Conservation (phyloP, 1,140 invertebrate genomes). For the Meteorus sp. region DNA sequence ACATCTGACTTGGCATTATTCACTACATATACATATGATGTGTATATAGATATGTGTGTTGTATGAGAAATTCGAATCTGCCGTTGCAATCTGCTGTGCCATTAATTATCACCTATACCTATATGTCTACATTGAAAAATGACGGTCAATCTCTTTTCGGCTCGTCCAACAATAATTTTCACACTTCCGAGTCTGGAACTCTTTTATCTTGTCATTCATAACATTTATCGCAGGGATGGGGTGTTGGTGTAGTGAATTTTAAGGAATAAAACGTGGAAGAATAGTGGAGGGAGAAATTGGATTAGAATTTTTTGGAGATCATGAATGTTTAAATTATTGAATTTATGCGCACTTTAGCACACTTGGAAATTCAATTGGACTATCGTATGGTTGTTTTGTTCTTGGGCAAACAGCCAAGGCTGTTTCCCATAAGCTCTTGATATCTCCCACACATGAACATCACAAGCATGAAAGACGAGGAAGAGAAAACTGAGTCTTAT, state of each 20-base stretch:
- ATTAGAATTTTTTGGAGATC: no score
- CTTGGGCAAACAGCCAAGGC: slow-evolving; percentile 3
- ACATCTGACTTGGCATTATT: slow-evolving; percentile 13
- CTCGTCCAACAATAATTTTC: not conserved
- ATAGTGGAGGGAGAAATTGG: no score
- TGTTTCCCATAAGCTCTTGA: not conserved
- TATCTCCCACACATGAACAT: not conserved
- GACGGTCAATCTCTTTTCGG: not conserved
- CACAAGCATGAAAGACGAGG: no score
- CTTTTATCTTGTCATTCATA: not conserved
- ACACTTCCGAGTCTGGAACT: no score
- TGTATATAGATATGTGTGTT: no score
- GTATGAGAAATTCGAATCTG: slow-evolving; percentile 5
- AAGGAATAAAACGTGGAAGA: no score
- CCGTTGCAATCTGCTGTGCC: slow-evolving; percentile 24
- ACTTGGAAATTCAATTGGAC: slow-evolving; percentile 9
- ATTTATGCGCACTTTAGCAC: no score
- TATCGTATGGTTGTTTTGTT: not conserved
- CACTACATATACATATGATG: not conserved
- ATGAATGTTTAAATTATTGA: no score
- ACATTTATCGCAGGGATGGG: not conserved
- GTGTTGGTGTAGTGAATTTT: no score
- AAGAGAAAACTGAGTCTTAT: slow-evolving; percentile 21
- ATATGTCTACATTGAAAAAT: slow-evolving; percentile 20
- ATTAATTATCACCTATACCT: slow-evolving; percentile 27